Percentiles rank a stretch among this genome's conserved stretches.
Evolutionary conservation across 1,140 invertebrate genomes (phyloP).

Genomic region (Caenorhabditis elegans): DNA sequence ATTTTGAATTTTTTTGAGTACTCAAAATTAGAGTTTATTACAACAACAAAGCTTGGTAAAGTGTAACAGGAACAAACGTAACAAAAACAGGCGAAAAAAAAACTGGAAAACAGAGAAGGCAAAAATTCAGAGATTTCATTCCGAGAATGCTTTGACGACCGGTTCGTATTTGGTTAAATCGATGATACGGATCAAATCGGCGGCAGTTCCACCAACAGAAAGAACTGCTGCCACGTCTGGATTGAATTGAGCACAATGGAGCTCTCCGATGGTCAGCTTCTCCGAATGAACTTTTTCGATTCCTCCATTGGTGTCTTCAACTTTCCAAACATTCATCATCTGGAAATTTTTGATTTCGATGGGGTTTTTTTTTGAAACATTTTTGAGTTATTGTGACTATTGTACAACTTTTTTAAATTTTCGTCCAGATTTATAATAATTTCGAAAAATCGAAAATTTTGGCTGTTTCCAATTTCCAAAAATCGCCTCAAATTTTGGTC

Average conservation of each 20-base stretch:
- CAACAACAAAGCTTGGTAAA: no score
- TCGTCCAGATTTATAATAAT: no score
- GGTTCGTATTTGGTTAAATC: slow-evolving; percentile 41
- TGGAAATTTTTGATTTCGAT: background rate
- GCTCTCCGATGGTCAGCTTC: slow-evolving; percentile 40
- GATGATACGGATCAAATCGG: slow-evolving; percentile 41
- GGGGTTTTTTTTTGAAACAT: background rate
- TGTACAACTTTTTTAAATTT: no score
- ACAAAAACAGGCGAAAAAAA: background rate
- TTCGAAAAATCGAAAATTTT: no score
- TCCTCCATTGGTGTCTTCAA: slow-evolving; percentile 5
- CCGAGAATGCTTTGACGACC: slow-evolving; percentile 37
- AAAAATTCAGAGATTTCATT: background rate
- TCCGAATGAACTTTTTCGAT: slow-evolving; percentile 32
- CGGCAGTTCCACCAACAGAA: slow-evolving; percentile 36
- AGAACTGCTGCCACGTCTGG: slow-evolving; percentile 41
- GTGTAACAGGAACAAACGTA: no score
- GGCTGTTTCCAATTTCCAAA: no score
- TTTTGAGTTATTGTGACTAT: no score
- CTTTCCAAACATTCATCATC: slow-evolving; percentile 48
- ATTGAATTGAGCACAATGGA: slow-evolving; percentile 39
- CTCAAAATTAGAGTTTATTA: no score
- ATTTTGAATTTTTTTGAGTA: no score
- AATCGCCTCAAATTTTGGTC: no score
- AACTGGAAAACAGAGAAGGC: background rate